Percentiles rank a stretch among this genome's conserved stretches.
Conservation (phyloP, 1,140 invertebrate genomes). For the Zaprionus nigranus region DNA sequence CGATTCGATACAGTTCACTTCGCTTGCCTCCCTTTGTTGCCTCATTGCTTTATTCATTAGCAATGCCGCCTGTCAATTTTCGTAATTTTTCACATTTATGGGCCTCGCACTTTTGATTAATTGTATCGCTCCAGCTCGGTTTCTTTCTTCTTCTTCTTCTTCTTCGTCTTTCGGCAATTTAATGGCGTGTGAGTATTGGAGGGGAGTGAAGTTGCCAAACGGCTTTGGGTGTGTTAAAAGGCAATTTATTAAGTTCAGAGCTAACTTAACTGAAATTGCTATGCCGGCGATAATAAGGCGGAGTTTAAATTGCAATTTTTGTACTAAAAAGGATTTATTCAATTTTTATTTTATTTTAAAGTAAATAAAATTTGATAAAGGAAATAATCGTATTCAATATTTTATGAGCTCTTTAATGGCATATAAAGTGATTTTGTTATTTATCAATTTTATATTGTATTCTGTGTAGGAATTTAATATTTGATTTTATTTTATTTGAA, state of each 20-base stretch:
- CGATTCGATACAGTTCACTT: constrained; percentile 35
- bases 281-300: constrained; percentile 5
- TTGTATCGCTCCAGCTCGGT: constrained; percentile 34
- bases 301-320: not conserved
- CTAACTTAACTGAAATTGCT: constrained; percentile 15
- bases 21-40: constrained; percentile 9
- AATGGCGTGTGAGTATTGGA: constrained; percentile 22
- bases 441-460: not conserved
- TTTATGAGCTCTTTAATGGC: not conserved
- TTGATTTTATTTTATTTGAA: too few relatives aligned
- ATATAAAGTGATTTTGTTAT: not conserved
- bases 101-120: constrained; percentile 66
- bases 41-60: constrained; percentile 62
- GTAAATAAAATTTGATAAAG: not conserved
- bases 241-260: constrained; percentile 53
- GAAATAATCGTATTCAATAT: not conserved
- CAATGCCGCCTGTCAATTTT: constrained; percentile 49
- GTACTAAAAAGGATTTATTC: not conserved
- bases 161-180: constrained; percentile 16
- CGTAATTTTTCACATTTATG: constrained; percentile 71
- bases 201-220: constrained; percentile 8
- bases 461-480: not conserved
- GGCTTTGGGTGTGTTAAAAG: constrained; percentile 29
- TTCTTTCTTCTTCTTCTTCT: not conserved
- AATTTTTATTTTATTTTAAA: not conserved